phyloP scores from a whole-genome alignment of 2,888 invertebrate genomes.

The Leptothorax acervorum region DNA sequence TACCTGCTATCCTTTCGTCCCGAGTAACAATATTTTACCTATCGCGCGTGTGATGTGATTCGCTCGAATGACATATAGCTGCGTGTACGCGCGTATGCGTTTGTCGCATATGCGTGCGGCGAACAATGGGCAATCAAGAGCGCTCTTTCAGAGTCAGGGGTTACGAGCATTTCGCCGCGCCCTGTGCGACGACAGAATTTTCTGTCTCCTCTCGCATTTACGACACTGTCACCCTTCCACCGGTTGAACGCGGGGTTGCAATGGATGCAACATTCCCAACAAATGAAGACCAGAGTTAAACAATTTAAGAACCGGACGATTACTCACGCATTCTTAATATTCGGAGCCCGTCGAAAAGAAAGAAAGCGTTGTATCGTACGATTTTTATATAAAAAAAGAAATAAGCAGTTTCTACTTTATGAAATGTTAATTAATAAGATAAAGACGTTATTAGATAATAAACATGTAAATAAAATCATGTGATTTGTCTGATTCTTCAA shows the following conservation, averaged over 20 bases:
- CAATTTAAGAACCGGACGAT: not conserved
- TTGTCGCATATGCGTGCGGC: not conserved
- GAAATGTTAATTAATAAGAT: not conserved
- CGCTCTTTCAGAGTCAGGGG: constrained; percentile 49
- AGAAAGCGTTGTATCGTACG: not conserved
- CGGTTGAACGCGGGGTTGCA: not conserved
- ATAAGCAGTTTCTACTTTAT: not conserved
- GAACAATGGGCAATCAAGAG: constrained; percentile 73
- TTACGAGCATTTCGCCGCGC: constrained; percentile 6
- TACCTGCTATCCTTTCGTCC: constrained; percentile 44
- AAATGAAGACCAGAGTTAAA: not conserved
- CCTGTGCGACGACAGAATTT: not conserved
- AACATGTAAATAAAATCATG: not conserved
- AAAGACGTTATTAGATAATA: not conserved
- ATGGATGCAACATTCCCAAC: not conserved
- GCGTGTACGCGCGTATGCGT: not conserved
- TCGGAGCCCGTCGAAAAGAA: not conserved
- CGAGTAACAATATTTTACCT: constrained; percentile 46
- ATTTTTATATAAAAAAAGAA: not conserved
- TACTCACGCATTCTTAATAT: not conserved
- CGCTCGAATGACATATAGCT: constrained; percentile 7
- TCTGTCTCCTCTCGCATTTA: constrained; percentile 10
- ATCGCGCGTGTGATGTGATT: constrained; percentile 26
- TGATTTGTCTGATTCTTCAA: not conserved
- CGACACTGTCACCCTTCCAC: not conserved